Base-by-base conservation (phyloP, 2,797 vertebrate species). In the Fistularia commersonii region DNA sequence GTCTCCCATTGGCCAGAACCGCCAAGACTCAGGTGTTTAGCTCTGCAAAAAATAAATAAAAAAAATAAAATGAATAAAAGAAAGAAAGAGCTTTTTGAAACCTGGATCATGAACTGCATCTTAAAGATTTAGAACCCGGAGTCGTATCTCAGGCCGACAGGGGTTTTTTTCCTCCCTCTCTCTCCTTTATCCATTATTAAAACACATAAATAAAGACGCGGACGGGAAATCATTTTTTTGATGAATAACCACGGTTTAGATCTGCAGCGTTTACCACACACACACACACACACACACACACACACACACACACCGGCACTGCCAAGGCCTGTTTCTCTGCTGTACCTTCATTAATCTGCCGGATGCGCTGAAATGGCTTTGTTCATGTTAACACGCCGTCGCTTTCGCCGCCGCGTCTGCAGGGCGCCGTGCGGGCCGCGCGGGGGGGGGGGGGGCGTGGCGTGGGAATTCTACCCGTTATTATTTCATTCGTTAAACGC, bases 101-200 rank as follows among this genome's bases (percentile, higher is more conserved):
- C 23, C 23, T 4, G 23, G 23, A 23, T 23, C 63, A 35, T 48
- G 45, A 64, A 56, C 41, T 57, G 64, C 48, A 53, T 47, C 38
- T 72, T 77, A 65, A 76, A 76, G 58, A 77, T 64, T 64, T 58
- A 46, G 45, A 32, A 54, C 33, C 32, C 11, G 7, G 31, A 37
- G 49, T 15, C 57, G 62, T 72, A 65, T 60, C 65, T 80, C 63
- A 80, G 38, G 37, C 45, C 50, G 67, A 74, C 67, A 66, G 64
- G 53, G 23, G 2, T 23, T 23, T 4, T 23, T 23, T 4, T 4
- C 23, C 23, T 23, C 23, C 23, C 23, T 23, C 23, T 23, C 71
- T 69, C 57, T 44, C 59, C 68, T 76, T 81, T 61, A 84, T 86
- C 66, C 61, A 79, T 85, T 81, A 82, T 86, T 83, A 75, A 87